phyloP scores from a whole-genome alignment of 2,797 vertebrate species.

The Chelmon rostratus region DNA sequence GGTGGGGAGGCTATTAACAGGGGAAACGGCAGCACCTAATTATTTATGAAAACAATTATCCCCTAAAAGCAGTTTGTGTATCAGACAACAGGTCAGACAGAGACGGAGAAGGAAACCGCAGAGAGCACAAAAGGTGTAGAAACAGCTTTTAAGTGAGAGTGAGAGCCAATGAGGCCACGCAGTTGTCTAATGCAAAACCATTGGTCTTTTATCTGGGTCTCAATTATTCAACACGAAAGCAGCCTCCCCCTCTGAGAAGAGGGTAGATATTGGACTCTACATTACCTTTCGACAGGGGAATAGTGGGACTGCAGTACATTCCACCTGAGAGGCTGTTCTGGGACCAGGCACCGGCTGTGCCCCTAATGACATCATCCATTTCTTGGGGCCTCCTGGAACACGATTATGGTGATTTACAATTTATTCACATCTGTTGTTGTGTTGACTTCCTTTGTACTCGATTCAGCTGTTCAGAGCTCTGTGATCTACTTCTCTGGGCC shows the following conservation, averaged over 20 bases:
- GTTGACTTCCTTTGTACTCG: slow-evolving; percentile 75
- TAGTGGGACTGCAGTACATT: slow-evolving; percentile 72
- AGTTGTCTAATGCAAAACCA: slow-evolving; percentile 79
- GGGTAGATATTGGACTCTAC: slow-evolving; percentile 83
- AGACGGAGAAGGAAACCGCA: slow-evolving; percentile 51
- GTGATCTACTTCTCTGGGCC: slow-evolving; percentile 68
- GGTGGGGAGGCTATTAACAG: slow-evolving; percentile 55
- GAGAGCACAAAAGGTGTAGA: slow-evolving; percentile 39
- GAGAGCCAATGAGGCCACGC: slow-evolving; percentile 71
- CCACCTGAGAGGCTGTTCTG: slow-evolving; percentile 82
- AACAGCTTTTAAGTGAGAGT: slow-evolving; percentile 56
- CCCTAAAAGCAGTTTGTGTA: slow-evolving; percentile 29
- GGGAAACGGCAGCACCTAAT: slow-evolving; percentile 60
- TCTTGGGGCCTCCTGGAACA: slow-evolving; percentile 80
- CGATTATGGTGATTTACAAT: slow-evolving; percentile 84
- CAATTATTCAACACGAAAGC: slow-evolving; percentile 85
- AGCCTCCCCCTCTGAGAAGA: slow-evolving; percentile 73
- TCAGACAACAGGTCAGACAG: slow-evolving; percentile 31
- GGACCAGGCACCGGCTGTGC: slow-evolving; percentile 79
- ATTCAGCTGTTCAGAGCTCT: slow-evolving; percentile 65
- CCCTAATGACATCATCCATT: slow-evolving; percentile 86
- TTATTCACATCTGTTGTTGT: slow-evolving; percentile 83
- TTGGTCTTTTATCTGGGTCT: slow-evolving; percentile 83
- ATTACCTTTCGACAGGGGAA: slow-evolving; percentile 83
- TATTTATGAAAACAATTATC: slow-evolving; percentile 74